These are phyloP conservation scores for Parauchenoglanis punctatus DNA, from an alignment of 2,797 vertebrate genomes.

Conservation along the genomic window DNA sequence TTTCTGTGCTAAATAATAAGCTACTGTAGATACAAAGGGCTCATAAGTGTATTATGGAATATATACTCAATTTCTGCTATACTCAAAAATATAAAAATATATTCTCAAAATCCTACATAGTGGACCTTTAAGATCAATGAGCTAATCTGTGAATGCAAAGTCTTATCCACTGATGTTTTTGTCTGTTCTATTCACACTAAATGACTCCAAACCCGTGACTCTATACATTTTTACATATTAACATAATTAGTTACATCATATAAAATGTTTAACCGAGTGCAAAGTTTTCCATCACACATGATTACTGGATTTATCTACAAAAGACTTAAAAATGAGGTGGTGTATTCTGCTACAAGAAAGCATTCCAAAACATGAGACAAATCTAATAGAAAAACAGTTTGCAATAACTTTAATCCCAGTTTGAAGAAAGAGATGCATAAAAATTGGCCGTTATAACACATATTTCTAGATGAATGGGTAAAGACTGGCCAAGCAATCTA, in stretches of 20 bases:
- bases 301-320: neutral
- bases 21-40: too few relatives aligned
- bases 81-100: too few relatives aligned
- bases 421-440: neutral
- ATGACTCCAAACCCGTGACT: neutral
- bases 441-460: neutral
- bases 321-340: neutral
- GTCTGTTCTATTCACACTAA: neutral
- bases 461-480: neutral
- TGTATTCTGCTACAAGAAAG: neutral
- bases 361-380: neutral
- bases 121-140: neutral
- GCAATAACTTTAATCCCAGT: neutral
- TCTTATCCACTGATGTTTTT: neutral
- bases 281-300: neutral
- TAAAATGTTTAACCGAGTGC: neutral
- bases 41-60: too few relatives aligned
- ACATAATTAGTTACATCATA: conserved; percentile 20
- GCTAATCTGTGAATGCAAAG: neutral
- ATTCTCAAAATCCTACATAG: too few relatives aligned
- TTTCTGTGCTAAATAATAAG: too few relatives aligned
- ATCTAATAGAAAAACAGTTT: neutral
- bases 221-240: conserved; percentile 19
- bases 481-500: neutral
- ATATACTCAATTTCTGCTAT: too few relatives aligned